phyloP scores from a whole-genome alignment of 1,140 invertebrate genomes.

The Metopolophium dirhodum region DNA sequence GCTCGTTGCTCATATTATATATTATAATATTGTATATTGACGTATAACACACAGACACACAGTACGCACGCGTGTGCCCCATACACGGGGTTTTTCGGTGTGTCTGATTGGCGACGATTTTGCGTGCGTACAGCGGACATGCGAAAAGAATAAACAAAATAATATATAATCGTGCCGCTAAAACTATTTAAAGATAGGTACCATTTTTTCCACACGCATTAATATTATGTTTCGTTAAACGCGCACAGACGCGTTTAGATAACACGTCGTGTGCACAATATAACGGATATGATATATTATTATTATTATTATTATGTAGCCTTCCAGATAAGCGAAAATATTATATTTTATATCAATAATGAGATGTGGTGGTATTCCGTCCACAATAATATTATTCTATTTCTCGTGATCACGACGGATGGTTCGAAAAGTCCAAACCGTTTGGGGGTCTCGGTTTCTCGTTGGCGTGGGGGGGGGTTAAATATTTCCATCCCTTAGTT shows the following conservation, averaged over 20 bases:
- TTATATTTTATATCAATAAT: no score
- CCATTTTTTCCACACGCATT: background rate
- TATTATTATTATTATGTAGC: background rate
- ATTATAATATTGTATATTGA: background rate
- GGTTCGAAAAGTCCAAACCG: background rate
- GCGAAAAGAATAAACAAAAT: background rate
- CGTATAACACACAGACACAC: background rate
- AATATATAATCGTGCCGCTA: background rate
- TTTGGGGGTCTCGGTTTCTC: background rate
- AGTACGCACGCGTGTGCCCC: background rate
- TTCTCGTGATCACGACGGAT: background rate
- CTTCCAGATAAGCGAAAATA: background rate
- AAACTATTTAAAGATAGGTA: constrained; percentile 2
- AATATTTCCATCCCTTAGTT: background rate
- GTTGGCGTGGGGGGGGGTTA: background rate
- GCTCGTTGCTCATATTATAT: background rate
- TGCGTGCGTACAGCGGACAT: background rate
- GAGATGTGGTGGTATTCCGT: background rate
- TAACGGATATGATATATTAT: background rate
- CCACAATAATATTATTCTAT: background rate
- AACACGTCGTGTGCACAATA: background rate
- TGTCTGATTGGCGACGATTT: background rate
- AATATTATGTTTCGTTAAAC: constrained; percentile 6
- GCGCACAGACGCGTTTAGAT: background rate
- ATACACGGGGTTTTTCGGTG: background rate